Base-by-base conservation (phyloP, 2,888 invertebrate genomes). In the Gortyna flavago region DNA sequence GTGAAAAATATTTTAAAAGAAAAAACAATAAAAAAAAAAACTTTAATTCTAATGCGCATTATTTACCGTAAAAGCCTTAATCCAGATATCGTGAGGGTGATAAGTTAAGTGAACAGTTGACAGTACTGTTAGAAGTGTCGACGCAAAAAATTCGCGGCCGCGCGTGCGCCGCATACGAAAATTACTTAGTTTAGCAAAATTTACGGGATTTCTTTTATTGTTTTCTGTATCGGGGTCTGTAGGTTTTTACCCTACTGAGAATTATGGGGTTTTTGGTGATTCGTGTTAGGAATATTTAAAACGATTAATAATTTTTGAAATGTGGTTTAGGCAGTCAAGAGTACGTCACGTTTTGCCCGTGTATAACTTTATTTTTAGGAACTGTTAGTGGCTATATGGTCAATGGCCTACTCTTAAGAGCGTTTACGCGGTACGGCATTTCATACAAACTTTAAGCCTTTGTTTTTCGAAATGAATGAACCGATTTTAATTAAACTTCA, bases 161-260 rank as follows among this genome's bases (percentile, higher is more conserved):
- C 69, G 78, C 88, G 77, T 84, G 87, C 61, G 48, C 13, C 11
- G 87, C 61, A 87, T 87, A 21, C 57, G 3, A 41, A 73, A 81
- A 72, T 18, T 32, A 48, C n/a, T 74, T 70, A 62, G 75, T 86
- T 86, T 86, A 75, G 44, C 73, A 21, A 86, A 77, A 86, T 81
- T 84, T 88, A 86, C 88, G 88, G 86, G 88, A 86, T 88, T 86
- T 86, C 44, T 79, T 84, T 86, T 86, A 79, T 84, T 79, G 75
- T 84, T 59, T 62, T 54, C 75, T 35, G 38, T 59, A 86, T 79
- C 25, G 84, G 75, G 84, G 84, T 84, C 87, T 84, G 72, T 86
- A 78, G 84, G 84, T 75, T 83, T 73, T 77, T 69, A 75, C 62
- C 78, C n/a, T 82, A 57, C 69, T n/a, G 2, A 51, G 81, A 66